Conservation (phyloP, 2,113 vertebrate species). For the Plotosus lineatus region DNA sequence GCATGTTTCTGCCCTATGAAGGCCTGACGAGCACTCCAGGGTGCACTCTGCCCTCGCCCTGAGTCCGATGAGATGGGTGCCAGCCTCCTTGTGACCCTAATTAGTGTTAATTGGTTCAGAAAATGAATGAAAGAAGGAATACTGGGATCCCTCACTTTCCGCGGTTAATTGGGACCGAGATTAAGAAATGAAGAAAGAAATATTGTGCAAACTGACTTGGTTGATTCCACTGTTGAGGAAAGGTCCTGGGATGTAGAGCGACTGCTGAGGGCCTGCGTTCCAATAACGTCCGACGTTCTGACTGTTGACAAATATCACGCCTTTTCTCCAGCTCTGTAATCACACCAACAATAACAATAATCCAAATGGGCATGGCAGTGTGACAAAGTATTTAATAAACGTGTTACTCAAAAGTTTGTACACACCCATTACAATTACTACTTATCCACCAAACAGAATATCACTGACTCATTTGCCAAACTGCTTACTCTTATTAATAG, state of each 20-base stretch:
- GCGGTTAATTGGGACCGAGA: too few relatives aligned
- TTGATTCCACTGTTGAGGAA: conserved; percentile 84
- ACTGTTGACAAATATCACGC: conserved; percentile 87
- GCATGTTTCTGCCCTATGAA: too few relatives aligned
- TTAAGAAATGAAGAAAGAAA: too few relatives aligned
- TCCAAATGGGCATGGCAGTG: background rate
- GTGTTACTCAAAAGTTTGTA: background rate
- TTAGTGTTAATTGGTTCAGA: too few relatives aligned
- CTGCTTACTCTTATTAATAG: too few relatives aligned
- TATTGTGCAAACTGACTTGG: conserved; percentile 75
- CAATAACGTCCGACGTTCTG: conserved; percentile 92
- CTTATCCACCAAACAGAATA: background rate
- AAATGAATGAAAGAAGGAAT: too few relatives aligned
- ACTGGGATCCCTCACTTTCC: too few relatives aligned
- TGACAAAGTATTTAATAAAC: background rate
- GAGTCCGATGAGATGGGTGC: too few relatives aligned
- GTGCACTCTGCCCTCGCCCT: too few relatives aligned
- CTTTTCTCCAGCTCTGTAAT: conserved; percentile 92
- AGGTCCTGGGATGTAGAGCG: conserved; percentile 86
- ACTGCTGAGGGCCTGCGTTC: conserved; percentile 91
- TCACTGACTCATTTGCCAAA: too few relatives aligned
- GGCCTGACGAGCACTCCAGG: too few relatives aligned
- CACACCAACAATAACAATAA: background rate
- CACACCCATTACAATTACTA: background rate
- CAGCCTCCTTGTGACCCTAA: too few relatives aligned